These are phyloP conservation scores for Intellagama lesueurii DNA, from an alignment of 2,797 vertebrate genomes.

Conservation along the genomic window DNA sequence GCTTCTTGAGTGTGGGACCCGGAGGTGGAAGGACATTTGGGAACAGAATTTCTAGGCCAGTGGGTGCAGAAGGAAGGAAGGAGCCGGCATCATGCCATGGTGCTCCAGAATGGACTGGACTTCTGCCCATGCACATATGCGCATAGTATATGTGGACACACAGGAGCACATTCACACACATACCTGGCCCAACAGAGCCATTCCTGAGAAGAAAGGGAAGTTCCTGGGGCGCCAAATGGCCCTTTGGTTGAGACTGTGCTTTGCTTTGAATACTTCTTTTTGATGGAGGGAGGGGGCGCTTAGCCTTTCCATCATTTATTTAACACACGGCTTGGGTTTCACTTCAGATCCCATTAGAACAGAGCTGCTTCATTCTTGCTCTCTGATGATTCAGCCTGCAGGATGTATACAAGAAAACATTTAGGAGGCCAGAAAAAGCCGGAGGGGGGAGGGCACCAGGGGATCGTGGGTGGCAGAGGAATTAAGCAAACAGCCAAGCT, in stretches of 20 bases:
- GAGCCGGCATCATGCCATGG: accelerated
- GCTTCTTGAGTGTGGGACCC: too few relatives aligned
- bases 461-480: accelerated
- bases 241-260: slow-evolving; percentile 28
- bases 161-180: too few relatives aligned
- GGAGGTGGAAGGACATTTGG: slow-evolving; percentile 19
- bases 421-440: neutral
- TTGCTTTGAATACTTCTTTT: slow-evolving; percentile 28
- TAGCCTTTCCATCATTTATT: neutral
- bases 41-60: slow-evolving; percentile 54
- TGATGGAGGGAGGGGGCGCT: neutral
- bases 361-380: neutral
- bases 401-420: accelerated
- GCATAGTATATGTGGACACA: too few relatives aligned
- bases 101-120: accelerated
- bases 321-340: slow-evolving; percentile 33
- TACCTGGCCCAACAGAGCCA: neutral
- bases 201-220: neutral
- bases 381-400: slow-evolving; percentile 18
- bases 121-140: accelerated
- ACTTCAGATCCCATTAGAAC: slow-evolving; percentile 29
- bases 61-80: neutral
- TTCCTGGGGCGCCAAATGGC: slow-evolving; percentile 23
- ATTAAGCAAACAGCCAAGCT: neutral
- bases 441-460: too few relatives aligned